These are phyloP conservation scores for Drosophila hawaiiensis DNA, from an alignment of 2,888 invertebrate genomes.

Conservation along the genomic window DNA sequence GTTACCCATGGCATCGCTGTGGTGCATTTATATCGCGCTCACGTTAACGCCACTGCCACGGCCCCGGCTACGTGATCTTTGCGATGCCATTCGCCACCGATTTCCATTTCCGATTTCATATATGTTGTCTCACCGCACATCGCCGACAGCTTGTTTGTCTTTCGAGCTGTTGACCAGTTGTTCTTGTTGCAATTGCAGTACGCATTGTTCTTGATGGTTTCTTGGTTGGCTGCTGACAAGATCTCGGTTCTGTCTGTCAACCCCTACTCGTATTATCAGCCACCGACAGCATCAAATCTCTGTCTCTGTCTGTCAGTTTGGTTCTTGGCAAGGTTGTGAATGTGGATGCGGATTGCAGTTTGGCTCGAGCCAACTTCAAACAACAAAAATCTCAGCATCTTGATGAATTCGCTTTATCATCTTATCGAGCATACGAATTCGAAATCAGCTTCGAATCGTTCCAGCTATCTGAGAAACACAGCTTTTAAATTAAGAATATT, in stretches of 20 bases:
- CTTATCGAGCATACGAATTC: not conserved
- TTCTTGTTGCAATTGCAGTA: constrained; percentile 23
- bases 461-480: not conserved
- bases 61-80: constrained; percentile 71
- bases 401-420: not conserved
- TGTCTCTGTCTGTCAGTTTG: not conserved
- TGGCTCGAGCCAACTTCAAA: not conserved
- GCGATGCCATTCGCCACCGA: constrained; percentile 51
- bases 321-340: not conserved
- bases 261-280: constrained; percentile 4
- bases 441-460: not conserved
- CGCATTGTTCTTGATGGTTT: constrained; percentile 26
- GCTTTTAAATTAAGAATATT: not conserved
- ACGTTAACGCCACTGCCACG: constrained; percentile 48
- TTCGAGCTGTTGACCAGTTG: constrained; percentile 17
- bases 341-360: not conserved
- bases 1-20: constrained; percentile 48
- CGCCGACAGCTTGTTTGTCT: constrained; percentile 20
- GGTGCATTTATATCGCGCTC: constrained; percentile 56
- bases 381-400: not conserved
- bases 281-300: not conserved
- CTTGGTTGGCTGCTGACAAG: not conserved
- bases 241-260: not conserved
- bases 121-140: constrained; percentile 45
- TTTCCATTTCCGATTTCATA: constrained; percentile 75